Conservation (phyloP, 1,140 invertebrate genomes). For the Babylonia areolata region DNA sequence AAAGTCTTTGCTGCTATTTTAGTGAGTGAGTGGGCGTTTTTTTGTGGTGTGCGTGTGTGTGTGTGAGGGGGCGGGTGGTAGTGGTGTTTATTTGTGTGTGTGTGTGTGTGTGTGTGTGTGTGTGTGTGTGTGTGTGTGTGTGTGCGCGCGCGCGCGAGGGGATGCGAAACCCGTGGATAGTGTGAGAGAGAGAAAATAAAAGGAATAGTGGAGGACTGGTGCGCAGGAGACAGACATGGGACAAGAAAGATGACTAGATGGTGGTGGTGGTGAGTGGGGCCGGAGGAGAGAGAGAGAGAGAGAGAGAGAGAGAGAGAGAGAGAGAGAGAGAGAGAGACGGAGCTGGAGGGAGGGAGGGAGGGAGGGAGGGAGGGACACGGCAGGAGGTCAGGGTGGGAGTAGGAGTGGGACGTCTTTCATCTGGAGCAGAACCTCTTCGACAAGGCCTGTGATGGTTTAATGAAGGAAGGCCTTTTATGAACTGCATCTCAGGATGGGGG, state of each 20-base stretch:
- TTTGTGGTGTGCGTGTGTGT: no score
- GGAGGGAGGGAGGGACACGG: no score
- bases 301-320: neutral
- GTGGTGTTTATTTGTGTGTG: no score
- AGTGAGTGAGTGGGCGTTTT: neutral
- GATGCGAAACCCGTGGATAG: neutral
- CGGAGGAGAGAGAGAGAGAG: neutral
- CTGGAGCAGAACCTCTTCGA: no score
- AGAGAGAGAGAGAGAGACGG: neutral
- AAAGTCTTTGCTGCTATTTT: neutral
- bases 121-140: no score
- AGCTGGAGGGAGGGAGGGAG: no score
- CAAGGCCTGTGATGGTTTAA: no score
- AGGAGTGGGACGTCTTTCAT: neutral
- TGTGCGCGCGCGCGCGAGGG: no score
- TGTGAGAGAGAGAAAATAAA: neutral
- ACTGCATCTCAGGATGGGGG: no score
- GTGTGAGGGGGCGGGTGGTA: no score
- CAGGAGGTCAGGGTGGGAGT: neutral
- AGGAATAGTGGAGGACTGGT: neutral
- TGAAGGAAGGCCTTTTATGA: no score
- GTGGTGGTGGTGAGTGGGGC: neutral
- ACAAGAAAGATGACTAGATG: neutral
- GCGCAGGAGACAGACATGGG: neutral
- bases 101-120: no score